Evolutionary conservation across 2,113 vertebrate species (phyloP).

Genomic region (Damaliscus lunatus): DNA sequence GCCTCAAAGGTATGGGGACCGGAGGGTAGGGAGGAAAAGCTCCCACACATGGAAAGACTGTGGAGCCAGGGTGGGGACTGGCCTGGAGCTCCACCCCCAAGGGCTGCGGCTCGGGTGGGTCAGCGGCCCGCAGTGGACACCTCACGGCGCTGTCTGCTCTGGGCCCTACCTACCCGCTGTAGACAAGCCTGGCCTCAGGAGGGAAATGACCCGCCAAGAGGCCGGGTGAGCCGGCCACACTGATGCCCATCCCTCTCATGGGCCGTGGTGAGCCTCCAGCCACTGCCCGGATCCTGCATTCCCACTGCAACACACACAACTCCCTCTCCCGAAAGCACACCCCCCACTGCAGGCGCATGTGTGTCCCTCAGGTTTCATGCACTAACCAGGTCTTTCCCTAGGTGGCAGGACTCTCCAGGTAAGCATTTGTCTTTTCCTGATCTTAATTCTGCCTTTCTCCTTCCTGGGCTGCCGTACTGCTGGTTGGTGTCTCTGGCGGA

Average conservation of each 20-base stretch:
- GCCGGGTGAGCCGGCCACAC: background rate
- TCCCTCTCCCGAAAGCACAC: background rate
- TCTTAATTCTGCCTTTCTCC: background rate
- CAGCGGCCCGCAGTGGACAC: background rate
- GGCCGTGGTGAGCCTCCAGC: background rate
- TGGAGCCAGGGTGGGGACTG: background rate
- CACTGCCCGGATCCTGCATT: background rate
- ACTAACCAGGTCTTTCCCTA: background rate
- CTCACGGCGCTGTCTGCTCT: fast-evolving
- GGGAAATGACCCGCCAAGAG: background rate
- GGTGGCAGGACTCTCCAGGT: background rate
- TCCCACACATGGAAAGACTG: fast-evolving
- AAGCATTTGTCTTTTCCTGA: background rate
- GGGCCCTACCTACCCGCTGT: background rate
- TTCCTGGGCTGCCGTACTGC: background rate
- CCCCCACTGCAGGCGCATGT: background rate
- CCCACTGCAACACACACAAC: background rate
- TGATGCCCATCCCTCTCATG: fast-evolving
- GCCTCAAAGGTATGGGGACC: slow-evolving; percentile 82
- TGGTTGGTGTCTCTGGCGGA: background rate
- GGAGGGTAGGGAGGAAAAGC: background rate
- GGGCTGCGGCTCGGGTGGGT: background rate
- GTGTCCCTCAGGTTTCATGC: background rate
- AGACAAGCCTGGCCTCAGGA: background rate
- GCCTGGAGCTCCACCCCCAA: background rate